These are phyloP conservation scores for Oreochromis tanganicae DNA, from an alignment of 2,113 vertebrate genomes.

Conservation along the genomic window DNA sequence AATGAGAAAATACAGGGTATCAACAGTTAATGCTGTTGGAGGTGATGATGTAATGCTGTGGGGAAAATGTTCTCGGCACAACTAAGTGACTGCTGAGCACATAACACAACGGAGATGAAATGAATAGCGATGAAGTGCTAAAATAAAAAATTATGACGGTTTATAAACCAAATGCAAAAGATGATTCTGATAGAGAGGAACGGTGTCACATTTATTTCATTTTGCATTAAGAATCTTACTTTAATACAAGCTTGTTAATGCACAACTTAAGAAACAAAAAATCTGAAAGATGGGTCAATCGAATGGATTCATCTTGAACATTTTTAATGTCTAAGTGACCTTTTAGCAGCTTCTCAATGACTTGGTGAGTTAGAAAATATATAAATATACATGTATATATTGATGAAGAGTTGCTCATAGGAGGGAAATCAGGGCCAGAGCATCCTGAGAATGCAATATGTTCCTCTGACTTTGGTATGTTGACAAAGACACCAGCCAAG, in stretches of 20 bases:
- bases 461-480: not conserved
- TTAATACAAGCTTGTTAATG: not conserved
- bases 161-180: not conserved
- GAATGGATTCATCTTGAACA: not conserved
- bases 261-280: not conserved
- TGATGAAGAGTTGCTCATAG: not conserved
- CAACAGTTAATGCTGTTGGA: not conserved
- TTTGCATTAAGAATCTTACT: not conserved
- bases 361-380: not conserved
- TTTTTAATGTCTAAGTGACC: not conserved
- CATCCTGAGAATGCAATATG: not conserved
- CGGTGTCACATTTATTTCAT: not conserved
- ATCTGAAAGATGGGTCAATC: not conserved
- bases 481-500: not conserved
- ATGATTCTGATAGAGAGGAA: not conserved
- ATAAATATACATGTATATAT: not conserved
- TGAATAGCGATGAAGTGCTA: not conserved
- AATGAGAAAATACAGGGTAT: not conserved
- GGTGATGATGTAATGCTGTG: not conserved
- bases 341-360: not conserved
- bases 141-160: not conserved
- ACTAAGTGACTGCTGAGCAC: not conserved
- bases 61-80: not conserved
- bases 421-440: not conserved
- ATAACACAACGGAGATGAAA: not conserved